Base-by-base conservation (phyloP, 2,888 invertebrate genomes). In the Eupithecia tripunctaria region DNA sequence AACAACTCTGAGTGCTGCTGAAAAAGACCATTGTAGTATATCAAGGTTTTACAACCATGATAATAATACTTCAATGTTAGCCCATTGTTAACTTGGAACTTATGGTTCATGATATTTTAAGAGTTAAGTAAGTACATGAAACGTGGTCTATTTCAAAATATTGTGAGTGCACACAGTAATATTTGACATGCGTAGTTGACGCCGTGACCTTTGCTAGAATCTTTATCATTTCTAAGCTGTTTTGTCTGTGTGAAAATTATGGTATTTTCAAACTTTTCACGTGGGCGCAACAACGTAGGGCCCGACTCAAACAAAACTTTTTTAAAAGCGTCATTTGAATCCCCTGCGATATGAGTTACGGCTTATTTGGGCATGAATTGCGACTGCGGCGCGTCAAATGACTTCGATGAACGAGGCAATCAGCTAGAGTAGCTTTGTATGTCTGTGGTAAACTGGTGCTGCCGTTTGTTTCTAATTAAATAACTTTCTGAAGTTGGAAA, bases 291-390 rank as follows among this genome's bases (percentile, higher is more conserved):
- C 64, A 36, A 41, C n/a, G 1, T 38, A 6, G n/a, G 12, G 41
- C 25, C 25, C 4, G 38, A 38, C n/a, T 64, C 25, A 25, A 86
- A 86, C 85, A 56, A 90, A 91, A 88, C 88, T 91, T 88, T 89
- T 88, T 87, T 89, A 91, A 92, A 91, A 88, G 87, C 85, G 88
- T 85, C 88, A 86, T 90, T 90, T 91, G 90, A 91, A 90, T 84
- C 89, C 92, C 87, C 80, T 83, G 90, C 91, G 89, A 91, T 91
- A 91, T 91, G 90, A 93, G 88, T 90, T 87, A 89, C 89, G 84
- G 84, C 86, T 87, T 88, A 91, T 92, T 91, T 89, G 86, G 85
- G 82, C 80, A 86, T 88, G 88, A 90, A 90, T 88, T 82, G 88
- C 84, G 80, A 73, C 81, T 81, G 85, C 88, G 86, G 85, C 89